A percentile compares a stretch with the other conserved stretches of the same genome.
Evolutionary conservation across 2,113 vertebrate genomes (phyloP).

Genomic region (Chauna torquata): DNA sequence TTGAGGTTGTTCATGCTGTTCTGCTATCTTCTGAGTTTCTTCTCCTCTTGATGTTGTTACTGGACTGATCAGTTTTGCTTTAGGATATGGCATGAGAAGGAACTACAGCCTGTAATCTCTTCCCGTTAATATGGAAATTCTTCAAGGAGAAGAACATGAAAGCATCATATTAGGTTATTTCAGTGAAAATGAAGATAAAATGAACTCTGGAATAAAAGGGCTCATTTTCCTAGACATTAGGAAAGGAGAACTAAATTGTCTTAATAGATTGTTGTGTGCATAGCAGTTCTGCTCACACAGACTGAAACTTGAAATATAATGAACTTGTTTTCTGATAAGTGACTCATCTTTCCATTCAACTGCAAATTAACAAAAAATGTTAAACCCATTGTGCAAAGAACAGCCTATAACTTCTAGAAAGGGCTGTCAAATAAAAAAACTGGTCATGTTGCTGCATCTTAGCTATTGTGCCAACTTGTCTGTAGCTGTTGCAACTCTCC

Average conservation of each 20-base stretch:
- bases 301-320: neutral
- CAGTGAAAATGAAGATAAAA: neutral
- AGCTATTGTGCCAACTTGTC: neutral
- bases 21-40: neutral
- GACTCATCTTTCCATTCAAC: neutral
- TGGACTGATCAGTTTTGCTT: neutral
- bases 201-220: neutral
- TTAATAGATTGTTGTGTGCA: neutral
- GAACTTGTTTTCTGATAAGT: neutral
- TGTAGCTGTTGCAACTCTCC: neutral
- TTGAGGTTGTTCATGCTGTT: neutral
- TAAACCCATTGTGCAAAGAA: neutral
- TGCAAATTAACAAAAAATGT: neutral
- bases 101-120: neutral
- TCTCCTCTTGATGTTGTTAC: neutral
- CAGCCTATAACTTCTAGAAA: neutral
- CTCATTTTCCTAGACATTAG: neutral
- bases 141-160: neutral
- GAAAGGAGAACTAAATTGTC: neutral
- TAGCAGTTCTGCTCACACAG: neutral
- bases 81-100: neutral
- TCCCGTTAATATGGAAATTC: neutral
- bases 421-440: neutral
- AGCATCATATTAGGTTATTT: neutral
- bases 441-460: neutral